A percentile compares a stretch with the other conserved stretches of the same genome.
Evolutionary conservation across 1,140 invertebrate genomes (phyloP).

Genomic region (Monochamus saltuarius): DNA sequence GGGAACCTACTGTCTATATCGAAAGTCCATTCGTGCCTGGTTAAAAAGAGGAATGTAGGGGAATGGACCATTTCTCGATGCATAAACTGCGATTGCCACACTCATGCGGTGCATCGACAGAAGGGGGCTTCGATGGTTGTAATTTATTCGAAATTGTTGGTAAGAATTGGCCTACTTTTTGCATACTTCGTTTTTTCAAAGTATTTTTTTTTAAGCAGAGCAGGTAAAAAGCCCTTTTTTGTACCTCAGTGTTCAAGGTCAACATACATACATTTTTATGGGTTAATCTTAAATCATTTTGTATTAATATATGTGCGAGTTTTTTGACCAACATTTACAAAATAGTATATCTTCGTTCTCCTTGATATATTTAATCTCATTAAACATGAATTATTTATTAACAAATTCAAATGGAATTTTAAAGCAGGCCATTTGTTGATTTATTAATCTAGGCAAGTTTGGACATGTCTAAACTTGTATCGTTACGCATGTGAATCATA

Average conservation of each 20-base stretch:
- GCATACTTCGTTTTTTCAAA: neutral
- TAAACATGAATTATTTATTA: constrained; percentile 4
- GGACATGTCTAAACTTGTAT: constrained; percentile 4
- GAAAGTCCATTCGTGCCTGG: constrained; percentile 54
- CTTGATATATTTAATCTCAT: constrained; percentile 1
- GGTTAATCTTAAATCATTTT: neutral
- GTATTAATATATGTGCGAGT: neutral
- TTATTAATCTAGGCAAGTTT: neutral
- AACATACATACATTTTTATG: constrained; percentile 8
- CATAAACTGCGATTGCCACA: constrained; percentile 50
- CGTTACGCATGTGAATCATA: neutral
- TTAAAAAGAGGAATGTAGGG: constrained; percentile 53
- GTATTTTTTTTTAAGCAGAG: neutral
- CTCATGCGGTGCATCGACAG: constrained; percentile 57
- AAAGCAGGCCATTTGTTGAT: no score
- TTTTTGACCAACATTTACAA: no score
- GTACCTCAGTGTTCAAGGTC: constrained; percentile 4
- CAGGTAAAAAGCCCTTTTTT: neutral
- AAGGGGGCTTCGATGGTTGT: constrained; percentile 55
- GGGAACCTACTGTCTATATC: constrained; percentile 52
- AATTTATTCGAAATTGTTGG: constrained; percentile 53
- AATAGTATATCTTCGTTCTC: no score
- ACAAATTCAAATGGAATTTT: no score
- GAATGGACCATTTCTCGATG: constrained; percentile 56
- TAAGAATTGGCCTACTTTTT: constrained; percentile 42